phyloP scores from a whole-genome alignment of 2,113 vertebrate species.

The Terrapene triunguis region DNA sequence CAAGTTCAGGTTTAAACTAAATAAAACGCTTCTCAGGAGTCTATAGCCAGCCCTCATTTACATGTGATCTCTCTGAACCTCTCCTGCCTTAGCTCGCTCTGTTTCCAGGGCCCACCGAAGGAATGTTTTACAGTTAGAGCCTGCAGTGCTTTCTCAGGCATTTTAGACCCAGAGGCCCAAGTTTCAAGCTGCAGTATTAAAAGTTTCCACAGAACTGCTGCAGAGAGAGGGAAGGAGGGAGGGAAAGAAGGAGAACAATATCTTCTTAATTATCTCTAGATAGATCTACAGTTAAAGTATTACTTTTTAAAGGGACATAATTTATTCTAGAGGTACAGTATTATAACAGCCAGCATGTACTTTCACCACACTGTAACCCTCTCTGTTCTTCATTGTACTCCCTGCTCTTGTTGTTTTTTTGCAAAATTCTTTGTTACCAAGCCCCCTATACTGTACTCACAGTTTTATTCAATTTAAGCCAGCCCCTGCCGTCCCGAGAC shows the following conservation, averaged over 20 bases:
- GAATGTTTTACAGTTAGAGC: constrained; percentile 83
- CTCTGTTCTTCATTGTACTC: constrained; percentile 74
- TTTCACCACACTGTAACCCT: constrained; percentile 67
- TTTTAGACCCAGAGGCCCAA: constrained; percentile 73
- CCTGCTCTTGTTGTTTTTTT: constrained; percentile 70
- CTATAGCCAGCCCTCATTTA: constrained; percentile 80
- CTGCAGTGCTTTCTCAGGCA: constrained; percentile 81
- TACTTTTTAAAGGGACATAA: constrained; percentile 78
- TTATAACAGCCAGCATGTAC: constrained; percentile 69
- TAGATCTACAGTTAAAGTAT: constrained; percentile 74
- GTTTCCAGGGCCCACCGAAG: constrained; percentile 81
- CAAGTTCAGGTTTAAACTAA: constrained; percentile 83
- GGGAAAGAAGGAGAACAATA: constrained; percentile 66
- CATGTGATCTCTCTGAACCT: constrained; percentile 80
- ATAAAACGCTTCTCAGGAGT: constrained; percentile 77
- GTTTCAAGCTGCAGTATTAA: constrained; percentile 73
- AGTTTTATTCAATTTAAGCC: constrained; percentile 74
- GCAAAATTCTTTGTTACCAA: constrained; percentile 64
- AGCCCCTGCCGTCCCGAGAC: constrained; percentile 53
- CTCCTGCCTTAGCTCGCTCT: constrained; percentile 68
- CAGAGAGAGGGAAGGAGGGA: constrained; percentile 55
- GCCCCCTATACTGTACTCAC: constrained; percentile 63
- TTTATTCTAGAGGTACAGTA: constrained; percentile 70
- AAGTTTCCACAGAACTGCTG: constrained; percentile 77
- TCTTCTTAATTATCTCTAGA: constrained; percentile 76